Evolutionary conservation across 2,888 invertebrate genomes (phyloP).

Genomic region (Bombylius major): DNA sequence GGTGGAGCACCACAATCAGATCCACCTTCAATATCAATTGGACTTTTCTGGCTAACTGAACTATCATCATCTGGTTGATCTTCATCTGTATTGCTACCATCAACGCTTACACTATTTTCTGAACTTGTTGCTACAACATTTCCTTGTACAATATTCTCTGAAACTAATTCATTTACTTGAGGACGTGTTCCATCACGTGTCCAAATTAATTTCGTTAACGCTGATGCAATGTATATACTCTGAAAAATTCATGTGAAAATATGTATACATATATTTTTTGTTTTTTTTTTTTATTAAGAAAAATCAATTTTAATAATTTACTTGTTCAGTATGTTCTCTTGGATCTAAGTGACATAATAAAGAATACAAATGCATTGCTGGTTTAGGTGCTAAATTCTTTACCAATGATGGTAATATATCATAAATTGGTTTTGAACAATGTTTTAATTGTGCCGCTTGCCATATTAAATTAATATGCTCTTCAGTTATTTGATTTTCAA

Average conservation of each 20-base stretch:
- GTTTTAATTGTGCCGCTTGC: slow-evolving; percentile 90
- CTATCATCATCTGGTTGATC: slow-evolving; percentile 49
- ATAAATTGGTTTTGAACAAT: slow-evolving; percentile 87
- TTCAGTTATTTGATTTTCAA: slow-evolving; percentile 79
- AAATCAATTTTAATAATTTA: slow-evolving; percentile 23
- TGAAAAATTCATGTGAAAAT: neutral
- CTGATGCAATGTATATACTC: slow-evolving; percentile 79
- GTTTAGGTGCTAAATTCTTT: slow-evolving; percentile 76
- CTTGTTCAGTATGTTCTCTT: slow-evolving; percentile 85
- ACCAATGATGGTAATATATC: slow-evolving; percentile 82
- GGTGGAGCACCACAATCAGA: slow-evolving; percentile 39
- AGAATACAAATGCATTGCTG: slow-evolving; percentile 77
- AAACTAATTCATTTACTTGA: slow-evolving; percentile 34
- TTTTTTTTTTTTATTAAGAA: no score
- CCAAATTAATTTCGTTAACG: slow-evolving; percentile 85
- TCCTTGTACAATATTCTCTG: slow-evolving; percentile 35
- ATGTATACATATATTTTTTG: no score
- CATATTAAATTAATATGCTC: slow-evolving; percentile 88
- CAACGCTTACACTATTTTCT: slow-evolving; percentile 68
- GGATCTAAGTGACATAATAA: slow-evolving; percentile 78
- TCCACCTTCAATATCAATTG: slow-evolving; percentile 38
- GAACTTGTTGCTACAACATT: slow-evolving; percentile 52
- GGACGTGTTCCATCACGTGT: slow-evolving; percentile 48
- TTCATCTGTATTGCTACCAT: slow-evolving; percentile 68
- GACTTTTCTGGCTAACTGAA: slow-evolving; percentile 41